Base-by-base conservation (phyloP, 2,113 vertebrate species). In the Dasypus novemcinctus region DNA sequence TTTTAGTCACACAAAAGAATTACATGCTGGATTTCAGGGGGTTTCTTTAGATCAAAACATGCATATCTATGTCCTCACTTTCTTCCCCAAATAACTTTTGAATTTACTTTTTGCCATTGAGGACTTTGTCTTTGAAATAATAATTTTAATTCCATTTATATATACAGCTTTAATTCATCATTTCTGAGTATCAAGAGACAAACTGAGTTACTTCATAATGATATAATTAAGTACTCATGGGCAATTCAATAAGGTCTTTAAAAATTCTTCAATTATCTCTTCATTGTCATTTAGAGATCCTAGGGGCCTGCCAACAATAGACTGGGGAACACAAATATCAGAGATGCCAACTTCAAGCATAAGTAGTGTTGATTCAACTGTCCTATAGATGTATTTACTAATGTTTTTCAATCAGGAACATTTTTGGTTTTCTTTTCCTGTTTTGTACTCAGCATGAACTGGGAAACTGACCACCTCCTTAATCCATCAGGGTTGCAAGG, bases 171-270 rank as follows among this genome's bases (percentile, higher is more conserved):
- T 59, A 8, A 61, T 49, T 88, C 25, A 57, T 80, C 61, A 76
- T 27, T 64, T 84, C 10, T 36, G 91, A 29, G 21, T 36, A 72
- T 2, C 5, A n/a, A 75, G 54, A 83, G 31, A 63, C 31, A 66
- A 69, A 10, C 29, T 61, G 3, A 38, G 6, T 29, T 23, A 41
- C 13, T 71, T 3, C 23, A 5, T 57, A 38, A 63, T 57, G 8
- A 54, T 25, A 25, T 4, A 3, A 61, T 3, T 15, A 18, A n/a
- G 11, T 41, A 2, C 2, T 15, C 11, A 1, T 27, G 27, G 5
- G 5, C 25, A 63, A 29, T 80, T 85, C 15, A 4, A 36, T 5
- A 49, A n/a, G 59, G 11, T 12, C 4, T 5, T 59, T n/a, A 38
- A 59, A 41, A 49, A 75, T 79, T 33, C 7, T 31, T 41, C n/a